phyloP scores from a whole-genome alignment of 2,888 invertebrate species.

The Micropterix aruncella region DNA sequence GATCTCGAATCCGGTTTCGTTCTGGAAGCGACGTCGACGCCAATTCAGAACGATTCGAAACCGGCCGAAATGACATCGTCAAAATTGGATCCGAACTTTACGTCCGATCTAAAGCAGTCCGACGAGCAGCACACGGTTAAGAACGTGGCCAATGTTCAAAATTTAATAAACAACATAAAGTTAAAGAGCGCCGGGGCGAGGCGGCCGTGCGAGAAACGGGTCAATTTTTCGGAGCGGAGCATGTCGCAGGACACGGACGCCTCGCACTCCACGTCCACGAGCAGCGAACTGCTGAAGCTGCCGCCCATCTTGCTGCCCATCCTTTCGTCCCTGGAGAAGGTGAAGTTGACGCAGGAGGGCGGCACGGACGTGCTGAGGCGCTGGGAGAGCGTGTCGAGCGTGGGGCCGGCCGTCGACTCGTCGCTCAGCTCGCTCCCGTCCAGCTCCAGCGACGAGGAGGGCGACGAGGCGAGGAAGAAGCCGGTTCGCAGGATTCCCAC shows the following conservation, averaged over 20 bases:
- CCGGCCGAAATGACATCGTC: neutral
- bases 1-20: slow-evolving; percentile 24
- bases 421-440: slow-evolving; percentile 45
- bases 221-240: slow-evolving; percentile 37
- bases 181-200: slow-evolving; percentile 29
- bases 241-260: slow-evolving; percentile 48
- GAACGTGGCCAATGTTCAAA: neutral
- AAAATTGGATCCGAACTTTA: slow-evolving; percentile 7
- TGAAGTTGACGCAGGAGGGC: slow-evolving; percentile 25
- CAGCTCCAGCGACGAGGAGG: slow-evolving; percentile 34
- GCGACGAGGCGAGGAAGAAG: slow-evolving; percentile 24
- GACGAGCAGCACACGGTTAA: slow-evolving; percentile 19
- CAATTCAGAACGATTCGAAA: slow-evolving; percentile 3
- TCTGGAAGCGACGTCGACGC: slow-evolving; percentile 16
- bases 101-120: slow-evolving; percentile 16
- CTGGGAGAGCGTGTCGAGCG: slow-evolving; percentile 53
- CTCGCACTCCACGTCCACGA: slow-evolving; percentile 43
- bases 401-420: slow-evolving; percentile 56
- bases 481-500: slow-evolving; percentile 28
- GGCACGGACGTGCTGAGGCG: slow-evolving; percentile 29
- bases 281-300: slow-evolving; percentile 44
- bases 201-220: slow-evolving; percentile 32
- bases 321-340: slow-evolving; percentile 46
- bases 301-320: slow-evolving; percentile 60
- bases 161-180: neutral